Conservation (phyloP, 2,797 vertebrate genomes). For the Momotus momota region DNA sequence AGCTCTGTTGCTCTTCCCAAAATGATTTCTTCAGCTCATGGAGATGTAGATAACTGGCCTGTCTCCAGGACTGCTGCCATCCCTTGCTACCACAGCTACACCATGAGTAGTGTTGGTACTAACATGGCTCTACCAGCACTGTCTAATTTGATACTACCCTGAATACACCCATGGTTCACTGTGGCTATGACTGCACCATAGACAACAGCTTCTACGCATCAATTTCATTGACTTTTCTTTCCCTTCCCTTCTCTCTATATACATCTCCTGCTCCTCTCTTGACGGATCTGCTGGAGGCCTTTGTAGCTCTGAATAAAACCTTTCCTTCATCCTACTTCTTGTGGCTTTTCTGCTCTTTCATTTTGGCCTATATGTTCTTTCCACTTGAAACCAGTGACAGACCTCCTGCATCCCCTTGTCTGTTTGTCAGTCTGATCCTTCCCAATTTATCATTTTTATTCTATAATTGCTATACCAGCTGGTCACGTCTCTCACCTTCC, state of each 20-base stretch:
- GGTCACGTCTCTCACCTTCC: neutral
- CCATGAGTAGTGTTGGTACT: neutral
- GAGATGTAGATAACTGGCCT: neutral
- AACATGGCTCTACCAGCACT: fast-evolving
- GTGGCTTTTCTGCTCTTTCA: neutral
- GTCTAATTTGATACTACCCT: neutral
- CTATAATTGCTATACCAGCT: neutral
- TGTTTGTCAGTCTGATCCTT: neutral
- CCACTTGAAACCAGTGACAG: neutral
- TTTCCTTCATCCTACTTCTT: neutral
- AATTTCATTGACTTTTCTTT: neutral
- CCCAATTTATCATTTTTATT: neutral
- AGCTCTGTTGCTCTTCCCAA: neutral
- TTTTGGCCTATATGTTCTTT: neutral
- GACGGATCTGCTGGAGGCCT: neutral
- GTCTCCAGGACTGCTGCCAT: neutral
- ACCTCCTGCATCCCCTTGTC: neutral
- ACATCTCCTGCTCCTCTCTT: neutral
- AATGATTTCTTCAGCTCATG: neutral
- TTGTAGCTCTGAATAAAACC: neutral
- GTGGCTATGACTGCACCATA: neutral
- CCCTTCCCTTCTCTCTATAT: neutral
- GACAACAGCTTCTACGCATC: neutral
- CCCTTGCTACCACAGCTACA: neutral
- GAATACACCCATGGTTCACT: neutral